A percentile compares a stretch with the other conserved stretches of the same genome.
Evolutionary conservation across 2,888 invertebrate genomes (phyloP).

Genomic region (Venusia cambrica): DNA sequence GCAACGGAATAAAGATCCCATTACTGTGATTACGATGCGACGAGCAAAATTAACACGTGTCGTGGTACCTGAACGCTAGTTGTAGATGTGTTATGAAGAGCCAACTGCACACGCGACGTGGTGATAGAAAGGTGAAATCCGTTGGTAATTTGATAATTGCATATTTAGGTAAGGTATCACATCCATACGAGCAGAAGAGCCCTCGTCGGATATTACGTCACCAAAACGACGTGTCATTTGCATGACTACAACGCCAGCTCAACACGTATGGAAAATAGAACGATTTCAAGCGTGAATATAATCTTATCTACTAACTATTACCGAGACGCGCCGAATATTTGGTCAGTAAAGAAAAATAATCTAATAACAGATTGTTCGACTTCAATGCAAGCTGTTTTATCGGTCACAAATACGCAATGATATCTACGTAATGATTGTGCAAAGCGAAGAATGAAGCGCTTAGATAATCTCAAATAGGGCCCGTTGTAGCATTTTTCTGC

Average conservation of each 20-base stretch:
- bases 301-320: conserved; percentile 18
- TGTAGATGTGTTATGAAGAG: conserved; percentile 25
- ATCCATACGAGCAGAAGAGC: conserved; percentile 8
- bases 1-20: conserved; percentile 45
- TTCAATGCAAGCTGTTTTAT: conserved; percentile 6
- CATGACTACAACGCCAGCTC: conserved; percentile 35
- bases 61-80: not conserved
- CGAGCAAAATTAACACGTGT: conserved; percentile 22
- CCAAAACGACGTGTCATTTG: conserved; percentile 47
- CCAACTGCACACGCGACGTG: conserved; percentile 24
- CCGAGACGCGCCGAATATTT: no score
- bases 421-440: conserved; percentile 17
- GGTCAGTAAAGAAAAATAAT: not conserved
- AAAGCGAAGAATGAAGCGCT: conserved; percentile 12
- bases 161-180: conserved; percentile 5
- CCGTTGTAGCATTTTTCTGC: conserved; percentile 7
- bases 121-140: conserved; percentile 12
- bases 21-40: conserved; percentile 34
- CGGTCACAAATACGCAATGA: conserved; percentile 13
- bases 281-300: conserved; percentile 25
- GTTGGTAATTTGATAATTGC: conserved; percentile 6
- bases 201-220: conserved; percentile 47
- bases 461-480: conserved; percentile 16
- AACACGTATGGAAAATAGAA: conserved; percentile 35
- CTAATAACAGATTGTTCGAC: conserved; percentile 3